Base-by-base conservation (phyloP, 2,797 vertebrate genomes). In the Eidolon dupreanum region DNA sequence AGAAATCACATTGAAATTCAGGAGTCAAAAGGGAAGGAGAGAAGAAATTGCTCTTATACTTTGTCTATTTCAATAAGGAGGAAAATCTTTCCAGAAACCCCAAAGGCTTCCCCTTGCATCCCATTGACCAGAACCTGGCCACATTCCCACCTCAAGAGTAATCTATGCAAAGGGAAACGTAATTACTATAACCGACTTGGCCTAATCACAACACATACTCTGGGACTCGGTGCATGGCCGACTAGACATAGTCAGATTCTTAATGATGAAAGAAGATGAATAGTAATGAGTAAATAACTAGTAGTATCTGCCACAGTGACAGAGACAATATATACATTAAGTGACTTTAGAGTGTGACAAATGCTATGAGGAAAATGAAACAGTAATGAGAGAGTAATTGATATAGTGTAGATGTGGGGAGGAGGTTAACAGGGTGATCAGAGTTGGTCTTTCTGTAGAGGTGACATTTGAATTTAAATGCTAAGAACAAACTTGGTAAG, bases 1-100 rank as follows among this genome's bases (percentile, higher is more conserved):
- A 90, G 46, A 88, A 94, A 88, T 28, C 51, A 55, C 24, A n/a
- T 5, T 43, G 61, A 90, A 88, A 90, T 96, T 93, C n/a, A 90
- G 38, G 15, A 93, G 65, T 84, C 63, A 91, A 91, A 19, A 81
- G 24, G 6, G 28, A 86, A 92, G 61, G 63, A 57, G 17, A 75
- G 10, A 92, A 49, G 22, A 81, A 28, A 28, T 70, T 89, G 10
- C 5, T 90, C 26, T 93, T 49, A 49, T 49, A 49, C 49, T 49
- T 85, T 63, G 19, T 7, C 16, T 38, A 12, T 20, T 88, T 78
- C 28, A 26, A 51, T 84, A 46, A 83, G n/a, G 11, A 96, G 22
- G 19, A 95, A 93, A 53, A 83, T 83, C 13, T 90, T 84, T 90
- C 70, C 15, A 95, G 70, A 96, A 92, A 41, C 13, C 59, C 59